Conservation (phyloP, 2,113 vertebrate genomes). For the Eolophus roseicapilla region DNA sequence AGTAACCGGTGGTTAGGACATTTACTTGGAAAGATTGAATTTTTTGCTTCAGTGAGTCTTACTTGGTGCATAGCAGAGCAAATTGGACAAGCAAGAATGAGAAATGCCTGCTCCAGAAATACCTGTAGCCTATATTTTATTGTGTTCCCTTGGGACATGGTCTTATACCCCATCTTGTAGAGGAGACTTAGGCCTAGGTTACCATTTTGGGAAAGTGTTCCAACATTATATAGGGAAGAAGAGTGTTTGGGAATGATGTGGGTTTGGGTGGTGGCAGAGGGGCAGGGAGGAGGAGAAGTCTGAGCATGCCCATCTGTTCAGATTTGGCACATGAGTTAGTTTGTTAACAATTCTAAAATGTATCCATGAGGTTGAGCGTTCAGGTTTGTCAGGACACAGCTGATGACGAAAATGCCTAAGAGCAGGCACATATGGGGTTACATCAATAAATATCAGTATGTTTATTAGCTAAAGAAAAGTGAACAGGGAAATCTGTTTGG, state of each 20-base stretch:
- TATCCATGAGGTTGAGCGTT: not conserved
- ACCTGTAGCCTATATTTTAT: not conserved
- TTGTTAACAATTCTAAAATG: not conserved
- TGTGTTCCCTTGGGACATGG: not conserved
- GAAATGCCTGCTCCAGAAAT: constrained; percentile 25
- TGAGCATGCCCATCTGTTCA: not conserved
- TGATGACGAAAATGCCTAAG: not conserved
- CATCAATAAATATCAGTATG: not conserved
- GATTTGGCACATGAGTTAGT: not conserved
- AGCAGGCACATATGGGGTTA: not conserved
- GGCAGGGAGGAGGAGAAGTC: not conserved
- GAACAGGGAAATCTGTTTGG: not conserved
- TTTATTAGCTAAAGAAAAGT: not conserved
- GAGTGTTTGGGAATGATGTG: not conserved
- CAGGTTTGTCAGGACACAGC: not conserved
- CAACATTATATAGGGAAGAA: not conserved
- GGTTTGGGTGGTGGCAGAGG: not conserved
- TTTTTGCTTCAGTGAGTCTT: constrained; percentile 46
- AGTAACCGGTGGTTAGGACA: not conserved
- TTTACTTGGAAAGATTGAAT: constrained; percentile 40
- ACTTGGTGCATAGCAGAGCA: constrained; percentile 46
- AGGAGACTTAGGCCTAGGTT: not conserved
- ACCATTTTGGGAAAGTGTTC: not conserved
- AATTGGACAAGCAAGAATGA: not conserved
- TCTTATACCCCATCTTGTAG: not conserved